phyloP scores from a whole-genome alignment of 1,140 invertebrate species.

The Eriosoma lanigerum region DNA sequence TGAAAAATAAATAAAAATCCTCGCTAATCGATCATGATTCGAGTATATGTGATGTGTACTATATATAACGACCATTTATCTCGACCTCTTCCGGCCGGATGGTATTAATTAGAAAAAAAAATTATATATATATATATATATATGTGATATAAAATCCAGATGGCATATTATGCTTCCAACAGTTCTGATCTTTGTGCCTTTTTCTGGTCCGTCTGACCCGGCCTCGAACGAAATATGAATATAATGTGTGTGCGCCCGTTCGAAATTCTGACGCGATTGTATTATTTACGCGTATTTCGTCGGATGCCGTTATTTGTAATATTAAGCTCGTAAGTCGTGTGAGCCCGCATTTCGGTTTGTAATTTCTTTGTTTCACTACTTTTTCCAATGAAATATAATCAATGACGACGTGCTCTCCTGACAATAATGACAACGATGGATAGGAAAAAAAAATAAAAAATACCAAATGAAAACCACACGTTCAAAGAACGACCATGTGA shows the following conservation, averaged over 20 bases:
- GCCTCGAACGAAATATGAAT: neutral
- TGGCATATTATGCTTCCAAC: neutral
- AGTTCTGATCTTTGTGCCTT: neutral
- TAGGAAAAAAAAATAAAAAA: neutral
- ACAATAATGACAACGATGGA: neutral
- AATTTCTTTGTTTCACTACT: neutral
- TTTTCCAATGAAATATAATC: neutral
- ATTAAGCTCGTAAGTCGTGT: neutral
- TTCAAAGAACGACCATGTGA: neutral
- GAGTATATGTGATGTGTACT: too few species aligned
- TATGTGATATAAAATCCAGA: conserved; percentile 2
- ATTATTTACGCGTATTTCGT: too few species aligned
- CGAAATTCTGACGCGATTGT: neutral
- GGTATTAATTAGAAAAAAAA: conserved; percentile 40
- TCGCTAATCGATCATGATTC: conserved; percentile 42
- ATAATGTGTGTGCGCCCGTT: neutral
- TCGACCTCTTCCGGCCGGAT: conserved; percentile 38
- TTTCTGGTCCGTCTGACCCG: neutral
- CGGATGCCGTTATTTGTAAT: too few species aligned
- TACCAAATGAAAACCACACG: neutral
- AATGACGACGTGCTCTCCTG: neutral
- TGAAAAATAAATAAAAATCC: conserved; percentile 17
- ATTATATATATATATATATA: too few species aligned
- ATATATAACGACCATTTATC: conserved; percentile 43
- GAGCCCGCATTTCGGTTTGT: neutral